Conservation (phyloP, 1,140 invertebrate species). For the Aphaenogaster floridana region DNA sequence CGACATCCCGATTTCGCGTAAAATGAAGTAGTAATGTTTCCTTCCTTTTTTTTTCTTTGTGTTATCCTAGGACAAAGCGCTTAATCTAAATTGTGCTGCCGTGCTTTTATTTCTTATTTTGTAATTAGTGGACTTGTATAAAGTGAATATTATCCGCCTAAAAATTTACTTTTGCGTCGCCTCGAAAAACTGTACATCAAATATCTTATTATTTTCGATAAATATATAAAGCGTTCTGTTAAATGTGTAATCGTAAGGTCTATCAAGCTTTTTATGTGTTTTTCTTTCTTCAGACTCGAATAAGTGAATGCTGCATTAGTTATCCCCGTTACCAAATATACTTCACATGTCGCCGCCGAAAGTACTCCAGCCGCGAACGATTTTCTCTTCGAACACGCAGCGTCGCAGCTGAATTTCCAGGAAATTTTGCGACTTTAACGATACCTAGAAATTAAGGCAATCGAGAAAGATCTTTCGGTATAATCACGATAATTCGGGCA, state of each 20-base stretch:
- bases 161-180: conserved; percentile 40
- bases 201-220: conserved; percentile 50
- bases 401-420: not conserved
- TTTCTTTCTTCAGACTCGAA: conserved; percentile 28
- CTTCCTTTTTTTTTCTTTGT: conserved; percentile 26
- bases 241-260: conserved; percentile 52
- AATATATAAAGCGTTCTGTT: conserved; percentile 62
- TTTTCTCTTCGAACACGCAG: not conserved
- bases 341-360: conserved; percentile 23
- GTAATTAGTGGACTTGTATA: conserved; percentile 58
- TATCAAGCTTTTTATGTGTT: conserved; percentile 25
- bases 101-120: conserved; percentile 62
- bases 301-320: not conserved
- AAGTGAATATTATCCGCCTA: conserved; percentile 39
- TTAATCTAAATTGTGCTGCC: conserved; percentile 61
- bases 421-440: conserved; percentile 22
- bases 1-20: conserved; percentile 26
- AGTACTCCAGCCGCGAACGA: conserved; percentile 16
- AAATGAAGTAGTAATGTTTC: conserved; percentile 22
- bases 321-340: conserved; percentile 32
- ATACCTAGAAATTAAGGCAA: conserved; percentile 51
- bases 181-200: conserved; percentile 46
- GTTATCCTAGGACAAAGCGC: conserved; percentile 54
- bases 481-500: conserved; percentile 30
- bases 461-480: conserved; percentile 28